These are phyloP conservation scores for Cryptocephalus moraei DNA, from an alignment of 2,888 invertebrate genomes.

Conservation along the genomic window DNA sequence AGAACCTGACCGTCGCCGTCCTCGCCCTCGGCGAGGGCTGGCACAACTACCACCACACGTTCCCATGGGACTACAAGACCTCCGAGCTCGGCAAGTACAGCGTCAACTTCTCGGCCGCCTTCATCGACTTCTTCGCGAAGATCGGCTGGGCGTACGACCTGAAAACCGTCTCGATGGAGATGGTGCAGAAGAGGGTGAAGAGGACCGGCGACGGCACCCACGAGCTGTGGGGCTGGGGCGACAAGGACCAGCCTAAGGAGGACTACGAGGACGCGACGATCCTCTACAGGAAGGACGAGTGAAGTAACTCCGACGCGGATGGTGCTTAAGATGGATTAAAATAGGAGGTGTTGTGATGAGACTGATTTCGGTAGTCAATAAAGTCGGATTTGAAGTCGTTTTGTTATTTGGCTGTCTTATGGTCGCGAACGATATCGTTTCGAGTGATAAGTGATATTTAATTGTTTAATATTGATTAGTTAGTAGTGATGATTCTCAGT, in stretches of 20 bases:
- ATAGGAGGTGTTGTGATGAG: neutral
- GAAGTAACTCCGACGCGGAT: neutral
- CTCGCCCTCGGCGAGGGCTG: conserved; percentile 75
- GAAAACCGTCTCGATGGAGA: conserved; percentile 47
- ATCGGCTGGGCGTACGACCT: conserved; percentile 78
- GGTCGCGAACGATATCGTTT: no score
- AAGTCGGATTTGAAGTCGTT: no score
- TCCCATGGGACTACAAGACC: conserved; percentile 49
- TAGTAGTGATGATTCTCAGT: no score
- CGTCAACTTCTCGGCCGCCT: conserved; percentile 63
- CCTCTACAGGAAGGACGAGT: conserved; percentile 21
- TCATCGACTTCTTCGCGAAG: conserved; percentile 69
- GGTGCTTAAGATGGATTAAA: neutral
- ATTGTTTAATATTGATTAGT: no score
- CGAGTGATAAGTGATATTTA: no score
- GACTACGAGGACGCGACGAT: conserved; percentile 30
- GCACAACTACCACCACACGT: conserved; percentile 80
- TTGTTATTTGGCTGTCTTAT: no score
- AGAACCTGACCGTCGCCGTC: conserved; percentile 60
- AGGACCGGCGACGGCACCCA: conserved; percentile 50
- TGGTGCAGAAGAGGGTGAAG: conserved; percentile 45
- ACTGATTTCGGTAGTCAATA: no score
- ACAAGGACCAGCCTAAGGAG: conserved; percentile 48
- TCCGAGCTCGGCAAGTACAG: conserved; percentile 37
- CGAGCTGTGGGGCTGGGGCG: conserved; percentile 72